Conservation (phyloP, 1,140 invertebrate species). For the Eurosta solidaginis region DNA sequence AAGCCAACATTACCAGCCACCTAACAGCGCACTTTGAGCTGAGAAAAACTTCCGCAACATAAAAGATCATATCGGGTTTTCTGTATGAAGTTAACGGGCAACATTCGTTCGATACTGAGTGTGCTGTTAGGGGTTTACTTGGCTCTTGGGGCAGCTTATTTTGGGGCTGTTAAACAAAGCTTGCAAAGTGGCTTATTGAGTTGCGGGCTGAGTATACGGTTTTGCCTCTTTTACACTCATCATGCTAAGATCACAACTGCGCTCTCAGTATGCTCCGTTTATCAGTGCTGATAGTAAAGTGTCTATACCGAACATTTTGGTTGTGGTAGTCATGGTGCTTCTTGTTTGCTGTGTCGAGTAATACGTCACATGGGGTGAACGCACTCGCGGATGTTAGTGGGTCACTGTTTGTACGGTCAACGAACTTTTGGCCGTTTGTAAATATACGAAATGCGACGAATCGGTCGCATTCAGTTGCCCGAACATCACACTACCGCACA, state of each 20-base stretch:
- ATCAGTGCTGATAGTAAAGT: too few species aligned
- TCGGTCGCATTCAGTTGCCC: not conserved
- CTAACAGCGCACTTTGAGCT: not conserved
- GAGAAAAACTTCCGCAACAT: not conserved
- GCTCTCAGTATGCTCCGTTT: not conserved
- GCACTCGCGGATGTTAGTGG: conserved; percentile 61
- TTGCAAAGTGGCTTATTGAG: not conserved
- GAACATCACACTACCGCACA: not conserved
- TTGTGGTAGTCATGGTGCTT: conserved; percentile 21
- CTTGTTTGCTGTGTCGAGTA: conserved; percentile 37
- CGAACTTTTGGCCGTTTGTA: conserved; percentile 59
- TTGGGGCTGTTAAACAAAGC: not conserved
- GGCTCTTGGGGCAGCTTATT: not conserved
- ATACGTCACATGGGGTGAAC: conserved; percentile 59
- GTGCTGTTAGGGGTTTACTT: not conserved
- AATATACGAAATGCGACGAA: conserved; percentile 43
- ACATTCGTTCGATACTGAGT: not conserved
- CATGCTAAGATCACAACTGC: not conserved
- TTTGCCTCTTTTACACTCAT: not conserved
- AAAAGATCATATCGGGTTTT: not conserved
- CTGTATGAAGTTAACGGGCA: not conserved
- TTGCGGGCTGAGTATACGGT: not conserved
- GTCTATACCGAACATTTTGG: too few species aligned
- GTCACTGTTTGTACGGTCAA: conserved; percentile 61
- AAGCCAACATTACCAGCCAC: not conserved